Base-by-base conservation (phyloP, 2,888 invertebrate species). In the Thalpophila matura region DNA sequence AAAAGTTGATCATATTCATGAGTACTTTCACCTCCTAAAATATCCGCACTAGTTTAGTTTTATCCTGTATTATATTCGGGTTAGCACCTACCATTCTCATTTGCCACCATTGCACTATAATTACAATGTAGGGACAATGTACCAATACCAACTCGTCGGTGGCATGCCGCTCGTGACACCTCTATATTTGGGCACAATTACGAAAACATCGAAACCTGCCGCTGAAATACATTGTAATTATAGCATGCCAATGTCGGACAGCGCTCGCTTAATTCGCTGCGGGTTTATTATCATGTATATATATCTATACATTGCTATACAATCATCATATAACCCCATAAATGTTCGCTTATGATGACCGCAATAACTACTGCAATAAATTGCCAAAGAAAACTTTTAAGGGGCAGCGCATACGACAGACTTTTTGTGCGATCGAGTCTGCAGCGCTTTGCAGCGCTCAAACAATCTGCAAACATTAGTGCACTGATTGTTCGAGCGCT, bases 161-260 rank as follows among this genome's bases (percentile, higher is more conserved):
- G 4, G 12, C 38, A 24, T 33, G 24, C 35, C n/a, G n/a, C n/a
- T n/a, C n/a, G n/a, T n/a, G n/a, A n/a, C n/a, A n/a, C n/a, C n/a
- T n/a, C n/a, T 38, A 37, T 33, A 35, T 24, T 56, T 31, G 2
- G 14, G 6, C 22, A 50, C 37, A 70, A 73, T 70, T 66, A 55
- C 33, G n/a, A 38, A 20, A 37, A 14, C 37, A 22, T 9, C 45
- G 27, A 40, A 46, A 47, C 29, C 45, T 16, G 42, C 29, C 45
- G 12, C 45, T 40, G 60, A 40, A 56, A 74, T 35, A 55, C 74
- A 42, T 42, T 55, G 35, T 54, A 64, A 71, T 64, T 42, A 64
- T 18, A 31, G 72, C n/a, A 38, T 46, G 10, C n/a, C 27, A 14
- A 38, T 71, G 47, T 49, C 37, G 56, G 45, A 27, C 31, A 33